Base-by-base conservation (phyloP, 2,888 invertebrate species). In the Stenodera caucasica region DNA sequence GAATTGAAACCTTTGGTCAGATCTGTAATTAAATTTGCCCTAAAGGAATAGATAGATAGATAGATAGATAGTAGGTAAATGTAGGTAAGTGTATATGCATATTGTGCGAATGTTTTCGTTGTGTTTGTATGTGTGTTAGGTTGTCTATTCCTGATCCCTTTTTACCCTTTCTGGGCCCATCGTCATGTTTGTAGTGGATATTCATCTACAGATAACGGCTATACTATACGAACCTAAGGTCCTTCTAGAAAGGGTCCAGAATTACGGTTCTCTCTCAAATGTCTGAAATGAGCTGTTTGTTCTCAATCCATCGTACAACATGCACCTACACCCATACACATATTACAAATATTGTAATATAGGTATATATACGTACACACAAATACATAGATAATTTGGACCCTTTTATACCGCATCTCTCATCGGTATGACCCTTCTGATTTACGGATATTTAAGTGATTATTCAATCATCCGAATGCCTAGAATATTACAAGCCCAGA, bases 391-490 rank as follows among this genome's bases (percentile, higher is more conserved):
- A 45, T 15, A 45, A 9, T 45, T 37, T 45, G 5, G 45, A 45
- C 45, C 45, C 45, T 45, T 45, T 5, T 45, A 18, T 45, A 21
- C 21, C 53, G 35, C 53, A 53, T 53, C 33, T 32, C 35, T 32
- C 21, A 21, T 45, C 55, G 55, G 53, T 35, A 54, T 49, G 60
- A 60, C 60, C 63, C 64, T 58, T 58, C 60, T 58, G 64, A 64
- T 61, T 64, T 64, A 64, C 64, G 64, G 64, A 61, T 60, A 61
- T 61, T 64, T 64, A 64, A 58, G 64, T 64, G 64, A 64, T 64
- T 64, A 64, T 64, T 61, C 64, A 64, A 64, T 64, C 64, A 63
- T 53, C 63, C 57, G 63, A 58, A 63, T 59, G 63, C 45, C 52
- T 14, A 54, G 63, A 57, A 63, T 63, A 63, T 63, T 59, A 59